Evolutionary conservation across 2,888 invertebrate species (phyloP).

Genomic region (Gandaritis pyraliata): DNA sequence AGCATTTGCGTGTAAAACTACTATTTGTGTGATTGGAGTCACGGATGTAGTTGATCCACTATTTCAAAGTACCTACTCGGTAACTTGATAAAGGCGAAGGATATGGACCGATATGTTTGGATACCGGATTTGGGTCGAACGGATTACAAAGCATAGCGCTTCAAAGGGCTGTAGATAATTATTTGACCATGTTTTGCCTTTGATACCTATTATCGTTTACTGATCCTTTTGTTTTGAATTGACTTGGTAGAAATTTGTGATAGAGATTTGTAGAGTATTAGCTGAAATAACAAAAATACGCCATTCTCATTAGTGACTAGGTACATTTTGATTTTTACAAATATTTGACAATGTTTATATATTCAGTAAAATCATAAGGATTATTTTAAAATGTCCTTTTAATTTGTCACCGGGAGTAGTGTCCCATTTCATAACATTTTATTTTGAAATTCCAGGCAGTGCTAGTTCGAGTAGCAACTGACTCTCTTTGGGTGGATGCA

Average conservation of each 20-base stretch:
- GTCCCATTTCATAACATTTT: too few relatives aligned
- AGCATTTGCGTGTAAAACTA: background rate
- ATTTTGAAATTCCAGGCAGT: constrained; percentile 68
- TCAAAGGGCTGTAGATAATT: constrained; percentile 28
- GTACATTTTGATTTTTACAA: too few relatives aligned
- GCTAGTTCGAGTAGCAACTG: constrained; percentile 73
- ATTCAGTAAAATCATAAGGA: too few relatives aligned
- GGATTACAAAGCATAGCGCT: constrained; percentile 29
- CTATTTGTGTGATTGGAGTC: constrained; percentile 3
- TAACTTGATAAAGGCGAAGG: constrained; percentile 13
- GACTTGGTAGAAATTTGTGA: background rate
- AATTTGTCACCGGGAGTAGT: too few relatives aligned
- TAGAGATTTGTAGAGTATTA: background rate
- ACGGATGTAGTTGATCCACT: constrained; percentile 15
- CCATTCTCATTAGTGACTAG: too few relatives aligned
- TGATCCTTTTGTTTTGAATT: constrained; percentile 12
- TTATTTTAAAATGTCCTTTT: too few relatives aligned
- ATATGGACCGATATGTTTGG: constrained; percentile 25
- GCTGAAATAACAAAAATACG: too few relatives aligned
- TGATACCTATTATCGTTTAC: constrained; percentile 7
- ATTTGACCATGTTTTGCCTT: constrained; percentile 20
- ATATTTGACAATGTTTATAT: too few relatives aligned
- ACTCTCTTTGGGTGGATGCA: constrained; percentile 70
- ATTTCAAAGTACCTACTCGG: constrained; percentile 12
- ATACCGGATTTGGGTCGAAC: constrained; percentile 31